Percentiles rank a stretch among this genome's conserved stretches.
phyloP scores from a whole-genome alignment of 1,140 invertebrate species.

The Oreohelix idahoensis region DNA sequence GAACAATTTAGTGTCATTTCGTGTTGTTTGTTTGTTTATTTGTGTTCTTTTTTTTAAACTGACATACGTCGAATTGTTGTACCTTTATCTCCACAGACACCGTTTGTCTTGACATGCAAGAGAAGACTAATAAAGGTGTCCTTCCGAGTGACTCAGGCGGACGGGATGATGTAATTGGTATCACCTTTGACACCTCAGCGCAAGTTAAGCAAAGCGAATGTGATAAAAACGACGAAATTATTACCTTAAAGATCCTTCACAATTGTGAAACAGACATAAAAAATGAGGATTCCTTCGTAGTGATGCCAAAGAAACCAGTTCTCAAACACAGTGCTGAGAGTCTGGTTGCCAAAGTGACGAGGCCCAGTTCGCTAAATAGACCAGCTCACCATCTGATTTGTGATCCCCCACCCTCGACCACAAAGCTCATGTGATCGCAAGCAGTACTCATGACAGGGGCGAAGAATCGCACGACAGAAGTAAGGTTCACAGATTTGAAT shows the following conservation, averaged over 20 bases:
- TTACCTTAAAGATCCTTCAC: neutral
- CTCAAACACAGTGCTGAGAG: constrained; percentile 40
- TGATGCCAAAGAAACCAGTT: neutral
- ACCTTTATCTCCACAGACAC: no score
- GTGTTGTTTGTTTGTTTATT: neutral
- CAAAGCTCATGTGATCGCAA: neutral
- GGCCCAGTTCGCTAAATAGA: neutral
- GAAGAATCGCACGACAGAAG: neutral
- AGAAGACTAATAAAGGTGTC: no score
- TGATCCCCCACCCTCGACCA: neutral
- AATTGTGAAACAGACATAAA: neutral
- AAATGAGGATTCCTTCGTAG: neutral
- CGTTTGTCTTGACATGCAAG: no score
- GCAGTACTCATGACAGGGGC: neutral
- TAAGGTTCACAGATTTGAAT: neutral
- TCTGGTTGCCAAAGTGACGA: constrained; percentile 13
- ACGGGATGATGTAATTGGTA: no score
- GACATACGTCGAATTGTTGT: no score
- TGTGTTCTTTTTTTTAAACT: no score
- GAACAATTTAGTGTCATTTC: no score
- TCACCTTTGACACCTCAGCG: neutral
- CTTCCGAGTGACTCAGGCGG: no score
- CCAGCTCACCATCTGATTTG: neutral
- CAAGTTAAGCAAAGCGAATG: neutral
- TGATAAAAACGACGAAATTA: neutral